These are phyloP conservation scores for Calonectris borealis DNA, from an alignment of 2,113 vertebrate species.

Conservation along the genomic window DNA sequence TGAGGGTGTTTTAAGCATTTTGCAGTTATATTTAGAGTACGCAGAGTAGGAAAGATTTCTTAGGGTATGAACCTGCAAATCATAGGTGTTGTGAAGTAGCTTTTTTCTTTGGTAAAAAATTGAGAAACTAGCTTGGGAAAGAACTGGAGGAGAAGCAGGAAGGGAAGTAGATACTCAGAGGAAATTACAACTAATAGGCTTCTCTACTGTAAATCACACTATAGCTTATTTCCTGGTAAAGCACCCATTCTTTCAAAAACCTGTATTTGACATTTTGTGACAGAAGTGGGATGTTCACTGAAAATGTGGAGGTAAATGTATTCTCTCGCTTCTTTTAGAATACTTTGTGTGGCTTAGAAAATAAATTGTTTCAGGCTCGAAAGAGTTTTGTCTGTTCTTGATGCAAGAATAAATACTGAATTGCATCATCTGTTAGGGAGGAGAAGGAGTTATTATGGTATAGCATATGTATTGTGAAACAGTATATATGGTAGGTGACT, in stretches of 20 bases:
- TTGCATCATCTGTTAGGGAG: background rate
- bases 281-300: background rate
- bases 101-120: background rate
- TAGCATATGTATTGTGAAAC: background rate
- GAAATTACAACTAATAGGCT: constrained; percentile 10
- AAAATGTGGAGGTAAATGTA: constrained; percentile 28
- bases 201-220: background rate
- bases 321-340: background rate
- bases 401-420: background rate
- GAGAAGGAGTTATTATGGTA: background rate
- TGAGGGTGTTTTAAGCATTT: background rate
- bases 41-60: background rate
- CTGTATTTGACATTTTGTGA: background rate
- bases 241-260: background rate
- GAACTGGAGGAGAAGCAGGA: background rate
- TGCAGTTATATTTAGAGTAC: background rate
- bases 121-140: background rate
- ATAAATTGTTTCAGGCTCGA: background rate
- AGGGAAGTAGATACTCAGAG: constrained; percentile 10
- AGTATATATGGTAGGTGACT: background rate
- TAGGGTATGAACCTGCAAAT: background rate
- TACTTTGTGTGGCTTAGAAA: background rate
- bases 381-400: background rate
- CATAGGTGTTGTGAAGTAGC: background rate
- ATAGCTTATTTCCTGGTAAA: constrained; percentile 19